Base-by-base conservation (phyloP, 2,113 vertebrate genomes). In the Pollachius pollachius region DNA sequence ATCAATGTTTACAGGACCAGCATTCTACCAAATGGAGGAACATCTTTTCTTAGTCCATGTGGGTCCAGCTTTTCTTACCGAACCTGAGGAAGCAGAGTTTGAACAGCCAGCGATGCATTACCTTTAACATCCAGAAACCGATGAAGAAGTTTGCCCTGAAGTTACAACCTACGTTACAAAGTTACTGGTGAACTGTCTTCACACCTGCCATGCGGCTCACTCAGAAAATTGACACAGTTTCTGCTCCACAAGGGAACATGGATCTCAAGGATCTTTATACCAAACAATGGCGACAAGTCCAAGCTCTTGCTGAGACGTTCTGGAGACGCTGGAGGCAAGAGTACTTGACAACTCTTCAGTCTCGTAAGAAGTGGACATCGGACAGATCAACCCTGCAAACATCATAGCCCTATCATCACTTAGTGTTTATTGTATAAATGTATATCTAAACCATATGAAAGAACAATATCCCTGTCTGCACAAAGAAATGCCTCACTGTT, bases 141-240 rank as follows among this genome's bases (percentile, higher is more conserved):
- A 41, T 41, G 37, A 3, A 41, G 37, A 41, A 41, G 37, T 41
- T 41, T 11, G 37, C 37, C 37, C 37, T 41, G 37, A 41, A 41
- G 37, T 41, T 41, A 41, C 37, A 41, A 41, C 37, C 37, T 41
- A 41, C 37, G 37, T 4, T 41, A 41, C 37, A 41, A 41, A 2
- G 37, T 41, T 41, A 41, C 37, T 41, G 37, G 37, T 41, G 37
- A 41, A 57, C 54, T 15, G 23, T 76, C 4, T 27, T 68, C 4
- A 71, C 74, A 58, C 74, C 69, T 9, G 52, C 34, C 3, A 76
- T 68, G 60, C 60, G 68, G 12, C 34, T 76, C 0, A 76, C 74
- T 4, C 65, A 57, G 5, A 72, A 68, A 19, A 30, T 25, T 3
- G 62, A 60, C 11, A 3, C 13, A 2, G 5, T 52, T 1, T 17